These are phyloP conservation scores for Hippocampus zosterae DNA, from an alignment of 2,113 vertebrate genomes.

Conservation along the genomic window DNA sequence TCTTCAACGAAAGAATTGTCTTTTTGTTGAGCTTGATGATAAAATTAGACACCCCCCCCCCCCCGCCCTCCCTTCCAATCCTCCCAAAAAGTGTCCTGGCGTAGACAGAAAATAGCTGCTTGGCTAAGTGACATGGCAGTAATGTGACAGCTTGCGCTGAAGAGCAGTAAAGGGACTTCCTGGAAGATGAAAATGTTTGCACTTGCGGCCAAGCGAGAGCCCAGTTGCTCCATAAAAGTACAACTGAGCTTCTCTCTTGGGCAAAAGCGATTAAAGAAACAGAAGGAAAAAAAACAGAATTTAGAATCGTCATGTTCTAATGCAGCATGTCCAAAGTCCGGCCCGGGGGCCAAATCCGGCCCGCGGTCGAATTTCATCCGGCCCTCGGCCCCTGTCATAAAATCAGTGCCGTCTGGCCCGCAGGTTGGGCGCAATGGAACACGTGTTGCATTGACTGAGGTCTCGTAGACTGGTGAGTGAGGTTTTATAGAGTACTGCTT, in stretches of 20 bases:
- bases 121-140: constrained; percentile 15
- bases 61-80: neutral
- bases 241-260: neutral
- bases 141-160: constrained; percentile 28
- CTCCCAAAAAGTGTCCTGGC: constrained; percentile 20
- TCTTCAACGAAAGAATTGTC: no score
- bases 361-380: no score
- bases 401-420: no score
- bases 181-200: constrained; percentile 40
- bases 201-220: constrained; percentile 8
- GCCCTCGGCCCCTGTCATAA: no score
- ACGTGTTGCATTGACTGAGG: no score
- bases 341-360: no score
- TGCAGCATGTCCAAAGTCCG: no score
- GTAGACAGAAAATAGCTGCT: constrained; percentile 17
- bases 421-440: no score
- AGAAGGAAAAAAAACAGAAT: neutral
- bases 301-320: neutral
- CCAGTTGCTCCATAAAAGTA: neutral
- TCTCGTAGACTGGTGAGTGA: no score
- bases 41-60: neutral
- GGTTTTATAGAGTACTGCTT: no score
- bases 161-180: constrained; percentile 40
- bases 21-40: neutral
- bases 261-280: neutral